Evolutionary conservation across 2,113 vertebrate genomes (phyloP).

Genomic region (Neopipo cinnamomea): DNA sequence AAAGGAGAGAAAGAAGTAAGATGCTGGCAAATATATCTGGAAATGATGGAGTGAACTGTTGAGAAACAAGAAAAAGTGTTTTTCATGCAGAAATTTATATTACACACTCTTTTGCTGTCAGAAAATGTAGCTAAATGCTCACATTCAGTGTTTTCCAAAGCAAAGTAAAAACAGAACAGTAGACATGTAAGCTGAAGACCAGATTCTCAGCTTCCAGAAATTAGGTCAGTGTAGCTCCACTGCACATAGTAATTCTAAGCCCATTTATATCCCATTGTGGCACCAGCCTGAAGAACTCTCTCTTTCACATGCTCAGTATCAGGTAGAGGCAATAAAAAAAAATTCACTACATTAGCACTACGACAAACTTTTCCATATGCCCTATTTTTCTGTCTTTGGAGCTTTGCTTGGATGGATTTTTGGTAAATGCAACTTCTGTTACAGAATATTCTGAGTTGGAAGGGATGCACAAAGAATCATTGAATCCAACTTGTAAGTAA

Average conservation of each 20-base stretch:
- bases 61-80: neutral
- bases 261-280: neutral
- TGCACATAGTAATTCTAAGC: neutral
- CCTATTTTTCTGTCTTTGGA: neutral
- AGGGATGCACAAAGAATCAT: neutral
- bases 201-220: neutral
- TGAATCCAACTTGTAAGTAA: neutral
- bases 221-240: neutral
- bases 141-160: neutral
- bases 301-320: accelerated
- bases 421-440: neutral
- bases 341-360: accelerated
- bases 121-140: neutral
- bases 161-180: neutral
- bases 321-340: neutral
- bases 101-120: neutral
- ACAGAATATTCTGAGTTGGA: neutral
- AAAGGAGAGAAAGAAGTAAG: neutral
- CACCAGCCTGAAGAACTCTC: neutral
- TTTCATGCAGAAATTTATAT: neutral
- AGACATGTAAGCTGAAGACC: neutral
- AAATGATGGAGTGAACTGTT: neutral
- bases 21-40: neutral
- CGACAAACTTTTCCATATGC: neutral
- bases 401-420: neutral